Conservation (phyloP, 2,888 invertebrate genomes). For the Torymus tubicola region DNA sequence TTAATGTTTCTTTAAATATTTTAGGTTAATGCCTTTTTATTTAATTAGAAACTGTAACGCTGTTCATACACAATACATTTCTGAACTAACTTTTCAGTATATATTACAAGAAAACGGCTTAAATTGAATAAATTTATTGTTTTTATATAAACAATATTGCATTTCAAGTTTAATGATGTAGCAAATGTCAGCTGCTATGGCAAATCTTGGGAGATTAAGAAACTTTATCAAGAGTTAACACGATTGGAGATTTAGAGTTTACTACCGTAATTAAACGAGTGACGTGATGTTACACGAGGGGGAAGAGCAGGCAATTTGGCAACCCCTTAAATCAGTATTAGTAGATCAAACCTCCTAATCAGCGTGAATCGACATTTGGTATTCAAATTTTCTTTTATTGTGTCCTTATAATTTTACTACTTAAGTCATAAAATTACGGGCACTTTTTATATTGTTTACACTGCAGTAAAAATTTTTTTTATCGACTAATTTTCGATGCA, state of each 20-base stretch:
- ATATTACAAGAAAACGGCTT: too few species aligned
- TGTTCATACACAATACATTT: too few species aligned
- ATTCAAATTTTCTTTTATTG: slow-evolving; percentile 57
- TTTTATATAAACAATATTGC: slow-evolving; percentile 3
- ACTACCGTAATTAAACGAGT: slow-evolving; percentile 58
- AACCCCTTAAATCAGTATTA: slow-evolving; percentile 59
- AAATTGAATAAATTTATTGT: too few species aligned
- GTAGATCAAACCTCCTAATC: slow-evolving; percentile 57
- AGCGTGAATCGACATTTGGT: slow-evolving; percentile 58
- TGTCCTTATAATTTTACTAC: slow-evolving; percentile 47
- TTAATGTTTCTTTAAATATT: too few species aligned
- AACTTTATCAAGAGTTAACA: slow-evolving; percentile 59
- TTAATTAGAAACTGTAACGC: too few species aligned
- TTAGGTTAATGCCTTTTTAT: too few species aligned
- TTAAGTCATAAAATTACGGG: slow-evolving; percentile 9
- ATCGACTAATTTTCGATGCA: slow-evolving; percentile 19
- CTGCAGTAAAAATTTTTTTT: slow-evolving; percentile 7
- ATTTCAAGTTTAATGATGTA: background rate
- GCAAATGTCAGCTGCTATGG: slow-evolving; percentile 36
- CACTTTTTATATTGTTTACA: slow-evolving; percentile 50
- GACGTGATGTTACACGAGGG: slow-evolving; percentile 50
- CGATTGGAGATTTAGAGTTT: slow-evolving; percentile 56
- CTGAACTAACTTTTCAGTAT: too few species aligned
- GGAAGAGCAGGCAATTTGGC: slow-evolving; percentile 52
- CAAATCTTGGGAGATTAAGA: slow-evolving; percentile 56